Base-by-base conservation (phyloP, 2,797 vertebrate species). In the Rhinoraja longicauda region DNA sequence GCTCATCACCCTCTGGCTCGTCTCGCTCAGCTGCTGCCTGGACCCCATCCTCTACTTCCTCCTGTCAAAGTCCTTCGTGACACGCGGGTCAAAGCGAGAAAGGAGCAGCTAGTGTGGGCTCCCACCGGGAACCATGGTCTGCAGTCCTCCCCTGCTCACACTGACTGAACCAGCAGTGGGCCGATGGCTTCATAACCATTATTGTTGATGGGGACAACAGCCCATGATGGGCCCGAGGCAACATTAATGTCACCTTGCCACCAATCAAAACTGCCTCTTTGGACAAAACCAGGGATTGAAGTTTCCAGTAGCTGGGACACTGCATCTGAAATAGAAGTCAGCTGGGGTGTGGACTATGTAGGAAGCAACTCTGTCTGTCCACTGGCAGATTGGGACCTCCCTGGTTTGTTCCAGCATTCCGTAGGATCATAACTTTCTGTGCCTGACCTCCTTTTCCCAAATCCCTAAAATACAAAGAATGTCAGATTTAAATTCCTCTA, bases 41-140 rank as follows among this genome's bases (percentile, higher is more conserved):
- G 72, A 92, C 67, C 90, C 90, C 21, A 92, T 92, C 26, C 90
- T 92, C 10, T 92, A 92, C 6, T 92, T 73, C 32, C 90, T 92
- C 36, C 90, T 92, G 70, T 92, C 90, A 2, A 92, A 92, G 39
- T 92, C 90, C 70, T 92, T 92, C 8, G 90, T 92, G 39, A 70
- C 92, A 45, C 29, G 36, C 90, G 15, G 70, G 15, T 21, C 17
- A 21, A 88, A 88, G 70, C 92, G 90, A 5, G 70, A 73, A 26
- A 73, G 70, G 70, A 73, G 70, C 21, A 73, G 19, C 24, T 73
- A 73, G 9, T 12, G 13, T 6, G 29, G 45, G 24, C 79, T 4
- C 45, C 45, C 79, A 82, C 24, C 29, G 81, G 6, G 5, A 10
- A 29, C 1, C 2, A 29, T 26, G 26, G 29, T 29, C 59, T 19